Base-by-base conservation (phyloP, 2,888 invertebrate species). In the Teinopalpus imperialis region DNA sequence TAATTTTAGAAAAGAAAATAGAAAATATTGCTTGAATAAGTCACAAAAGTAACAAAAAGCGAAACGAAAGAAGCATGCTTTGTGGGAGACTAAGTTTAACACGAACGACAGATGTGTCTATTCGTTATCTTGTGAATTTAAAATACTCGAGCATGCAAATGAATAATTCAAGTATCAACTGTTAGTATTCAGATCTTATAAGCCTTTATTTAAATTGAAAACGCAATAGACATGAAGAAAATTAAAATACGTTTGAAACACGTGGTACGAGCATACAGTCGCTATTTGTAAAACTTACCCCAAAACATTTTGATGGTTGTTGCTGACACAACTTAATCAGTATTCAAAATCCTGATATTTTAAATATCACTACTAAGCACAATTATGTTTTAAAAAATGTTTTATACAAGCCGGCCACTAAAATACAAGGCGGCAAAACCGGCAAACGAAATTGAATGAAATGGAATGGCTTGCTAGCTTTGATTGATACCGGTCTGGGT, bases 271-370 rank as follows among this genome's bases (percentile, higher is more conserved):
- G 47, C 56, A 39, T 51, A 64, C 68, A 67, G 67, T 65, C 57
- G 56, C 24, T 35, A 39, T 31, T 44, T 29, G 9, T 7, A 0
- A 18, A 40, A 77, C 87, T 87, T 74, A 87, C 87, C 87, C 87
- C 87, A 87, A 82, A 87, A 87, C 87, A 87, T 87, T 54, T 74
- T 82, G 73, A 47, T 36, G 40, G 41, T 48, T 54, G 37, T 48
- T 48, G 47, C 45, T 26, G 8, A 14, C 20, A 29, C 29, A 29
- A 29, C 13, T 46, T 14, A 21, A 14, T 20, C 9, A 34, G 29
- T 9, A 10, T 2, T 32, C 7, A 37, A 20, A 20, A 9, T 6
- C n/a, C 6, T 31, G 18, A 31, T 16, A 20, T 12, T 8, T 20
- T 20, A 13, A 39, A 6, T 30, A 12, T 9, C 26, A 16, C 32